These are phyloP conservation scores for Lagorchestes hirsutus DNA, from an alignment of 2,797 vertebrate species.

Conservation along the genomic window DNA sequence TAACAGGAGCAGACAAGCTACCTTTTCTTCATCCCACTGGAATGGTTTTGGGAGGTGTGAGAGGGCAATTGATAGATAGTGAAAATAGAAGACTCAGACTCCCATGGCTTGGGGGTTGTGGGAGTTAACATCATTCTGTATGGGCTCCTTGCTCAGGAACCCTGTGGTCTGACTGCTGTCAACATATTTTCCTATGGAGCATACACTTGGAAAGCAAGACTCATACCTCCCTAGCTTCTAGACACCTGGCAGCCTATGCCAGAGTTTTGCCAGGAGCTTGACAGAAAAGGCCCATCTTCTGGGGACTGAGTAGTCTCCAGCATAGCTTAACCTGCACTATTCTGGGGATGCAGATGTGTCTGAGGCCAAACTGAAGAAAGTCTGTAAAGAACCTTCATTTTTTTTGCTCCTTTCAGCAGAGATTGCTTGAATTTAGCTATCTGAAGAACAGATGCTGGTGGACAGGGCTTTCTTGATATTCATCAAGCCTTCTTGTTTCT, in stretches of 20 bases:
- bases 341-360: conserved; percentile 7
- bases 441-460: conserved; percentile 50
- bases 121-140: background rate
- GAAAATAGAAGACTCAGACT: background rate
- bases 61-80: background rate
- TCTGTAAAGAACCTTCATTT: conserved; percentile 55
- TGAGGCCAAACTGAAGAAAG: conserved; percentile 1
- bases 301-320: conserved; percentile 19
- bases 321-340: background rate
- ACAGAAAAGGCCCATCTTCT: conserved; percentile 22
- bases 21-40: conserved; percentile 39
- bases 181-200: background rate
- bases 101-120: background rate
- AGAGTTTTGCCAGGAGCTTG: conserved; percentile 31
- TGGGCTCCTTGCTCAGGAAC: conserved; percentile 12
- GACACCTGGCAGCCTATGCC: conserved; percentile 9
- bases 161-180: background rate
- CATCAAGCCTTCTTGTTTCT: background rate
- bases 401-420: background rate
- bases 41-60: conserved; percentile 7
- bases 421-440: conserved; percentile 54
- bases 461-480: background rate
- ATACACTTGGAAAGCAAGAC: conserved; percentile 14
- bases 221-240: background rate
- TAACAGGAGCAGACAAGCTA: conserved; percentile 30